phyloP scores from a whole-genome alignment of 1,140 invertebrate genomes.

The Samia ricini region DNA sequence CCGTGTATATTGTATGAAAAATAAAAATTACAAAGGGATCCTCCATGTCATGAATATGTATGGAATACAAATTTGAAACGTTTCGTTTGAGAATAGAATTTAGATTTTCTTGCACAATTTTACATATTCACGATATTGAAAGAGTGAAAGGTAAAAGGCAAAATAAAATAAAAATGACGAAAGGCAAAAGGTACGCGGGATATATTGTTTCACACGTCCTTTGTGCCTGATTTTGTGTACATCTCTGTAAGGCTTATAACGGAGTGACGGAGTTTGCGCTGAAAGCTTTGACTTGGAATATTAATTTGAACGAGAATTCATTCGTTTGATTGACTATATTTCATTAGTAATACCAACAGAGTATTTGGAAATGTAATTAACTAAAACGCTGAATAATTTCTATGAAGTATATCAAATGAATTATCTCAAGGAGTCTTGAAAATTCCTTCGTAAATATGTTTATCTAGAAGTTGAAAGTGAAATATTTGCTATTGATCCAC shows the following conservation, averaged over 20 bases:
- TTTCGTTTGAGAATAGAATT: neutral
- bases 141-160: neutral
- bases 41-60: neutral
- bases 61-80: neutral
- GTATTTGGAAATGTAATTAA: no score
- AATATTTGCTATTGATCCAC: no score
- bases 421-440: no score
- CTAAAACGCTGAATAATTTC: no score
- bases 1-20: neutral
- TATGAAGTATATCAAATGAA: no score
- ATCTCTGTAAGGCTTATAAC: neutral
- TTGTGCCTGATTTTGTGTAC: neutral
- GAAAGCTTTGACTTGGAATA: neutral
- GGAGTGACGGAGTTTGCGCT: neutral
- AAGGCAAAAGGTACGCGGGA: constrained; percentile 4
- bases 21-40: neutral
- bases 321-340: no score
- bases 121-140: neutral
- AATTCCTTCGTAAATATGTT: no score
- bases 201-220: constrained; percentile 6
- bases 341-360: no score
- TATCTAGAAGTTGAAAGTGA: no score
- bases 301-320: neutral
- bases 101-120: neutral
- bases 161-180: neutral